Conservation (phyloP, 2,797 vertebrate species). For the Netta rufina region DNA sequence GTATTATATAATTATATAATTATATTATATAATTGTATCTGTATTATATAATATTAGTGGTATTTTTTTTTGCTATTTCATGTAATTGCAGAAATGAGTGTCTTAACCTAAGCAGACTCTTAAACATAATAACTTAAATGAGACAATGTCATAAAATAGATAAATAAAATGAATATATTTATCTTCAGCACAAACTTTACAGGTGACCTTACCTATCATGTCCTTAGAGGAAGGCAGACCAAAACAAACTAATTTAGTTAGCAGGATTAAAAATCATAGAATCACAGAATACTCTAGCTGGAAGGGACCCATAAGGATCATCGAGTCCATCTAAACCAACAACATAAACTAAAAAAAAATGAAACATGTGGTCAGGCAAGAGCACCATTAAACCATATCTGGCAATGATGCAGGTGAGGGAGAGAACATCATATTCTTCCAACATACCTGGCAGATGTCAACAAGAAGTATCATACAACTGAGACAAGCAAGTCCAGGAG, state of each 20-base stretch:
- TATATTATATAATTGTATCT: background rate
- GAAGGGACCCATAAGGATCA: no score
- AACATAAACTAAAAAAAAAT: background rate
- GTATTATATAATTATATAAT: background rate
- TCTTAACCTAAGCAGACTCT: background rate
- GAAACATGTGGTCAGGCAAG: background rate
- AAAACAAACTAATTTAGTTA: background rate
- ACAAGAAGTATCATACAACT: no score
- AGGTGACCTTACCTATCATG: background rate
- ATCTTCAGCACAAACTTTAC: background rate
- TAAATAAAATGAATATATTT: rapidly evolving
- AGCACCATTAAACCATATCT: background rate
- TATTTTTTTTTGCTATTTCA: background rate
- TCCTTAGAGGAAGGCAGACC: background rate
- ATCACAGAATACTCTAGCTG: no score
- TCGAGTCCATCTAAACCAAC: background rate
- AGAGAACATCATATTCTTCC: background rate
- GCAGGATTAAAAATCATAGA: background rate
- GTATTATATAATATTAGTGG: background rate
- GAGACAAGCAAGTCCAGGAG: no score
- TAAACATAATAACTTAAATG: background rate
- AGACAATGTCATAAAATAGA: background rate
- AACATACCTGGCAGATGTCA: no score
- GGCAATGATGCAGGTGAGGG: background rate
- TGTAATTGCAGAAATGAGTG: background rate